These are phyloP conservation scores for Caradrina clavipalpis DNA, from an alignment of 2,888 invertebrate genomes.

Conservation along the genomic window DNA sequence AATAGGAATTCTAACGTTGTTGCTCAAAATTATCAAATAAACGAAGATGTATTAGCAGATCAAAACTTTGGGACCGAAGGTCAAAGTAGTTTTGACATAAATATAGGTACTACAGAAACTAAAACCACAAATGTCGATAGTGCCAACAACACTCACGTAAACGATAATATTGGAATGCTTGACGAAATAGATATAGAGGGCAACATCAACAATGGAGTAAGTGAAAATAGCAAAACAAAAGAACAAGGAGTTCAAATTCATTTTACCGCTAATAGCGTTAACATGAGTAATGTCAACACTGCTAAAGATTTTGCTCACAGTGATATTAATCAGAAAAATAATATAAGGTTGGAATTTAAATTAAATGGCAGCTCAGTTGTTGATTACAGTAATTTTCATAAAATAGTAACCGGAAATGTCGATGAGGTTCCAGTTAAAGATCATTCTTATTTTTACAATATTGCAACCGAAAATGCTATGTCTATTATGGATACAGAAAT, in stretches of 20 bases:
- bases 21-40: neutral
- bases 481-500: conserved; percentile 10
- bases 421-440: neutral
- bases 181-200: neutral
- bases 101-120: too few relatives aligned
- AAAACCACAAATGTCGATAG: too few relatives aligned
- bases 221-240: neutral
- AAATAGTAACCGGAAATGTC: neutral
- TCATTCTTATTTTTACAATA: conserved; percentile 8
- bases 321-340: neutral
- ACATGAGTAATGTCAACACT: neutral
- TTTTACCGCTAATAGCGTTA: neutral
- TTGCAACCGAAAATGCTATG: conserved; percentile 3
- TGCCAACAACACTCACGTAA: neutral
- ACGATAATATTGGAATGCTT: neutral
- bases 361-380: conserved; percentile 2
- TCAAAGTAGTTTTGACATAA: conserved; percentile 4
- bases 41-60: neutral
- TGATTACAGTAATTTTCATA: conserved; percentile 1
- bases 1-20: neutral
- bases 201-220: neutral
- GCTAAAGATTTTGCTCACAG: neutral
- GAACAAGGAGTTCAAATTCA: neutral
- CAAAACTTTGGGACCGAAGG: neutral
- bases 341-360: neutral